These are phyloP conservation scores for Neotoxoptera formosana DNA, from an alignment of 1,140 invertebrate species.

Conservation along the genomic window DNA sequence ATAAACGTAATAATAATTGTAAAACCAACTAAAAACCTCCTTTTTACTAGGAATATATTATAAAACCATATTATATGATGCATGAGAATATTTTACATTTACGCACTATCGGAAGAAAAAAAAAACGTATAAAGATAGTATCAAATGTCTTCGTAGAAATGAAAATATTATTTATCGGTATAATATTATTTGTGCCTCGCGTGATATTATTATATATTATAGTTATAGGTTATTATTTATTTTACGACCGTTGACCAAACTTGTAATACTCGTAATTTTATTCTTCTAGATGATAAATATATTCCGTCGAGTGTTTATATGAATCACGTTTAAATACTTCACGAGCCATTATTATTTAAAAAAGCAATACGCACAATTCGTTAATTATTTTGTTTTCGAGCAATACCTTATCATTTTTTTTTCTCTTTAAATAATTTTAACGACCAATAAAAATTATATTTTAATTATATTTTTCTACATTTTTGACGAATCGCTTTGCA, in stretches of 20 bases:
- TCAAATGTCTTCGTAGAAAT: not conserved
- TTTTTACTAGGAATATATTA: not conserved
- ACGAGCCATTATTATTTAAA: not conserved
- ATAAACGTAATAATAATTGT: no score
- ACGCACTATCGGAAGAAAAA: not conserved
- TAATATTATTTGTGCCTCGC: not conserved
- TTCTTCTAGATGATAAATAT: not conserved
- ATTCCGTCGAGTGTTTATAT: no score
- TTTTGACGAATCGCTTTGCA: not conserved
- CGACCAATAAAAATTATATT: not conserved
- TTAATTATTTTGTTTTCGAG: not conserved
- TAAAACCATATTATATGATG: not conserved
- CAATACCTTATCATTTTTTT: not conserved
- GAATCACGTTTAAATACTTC: not conserved
- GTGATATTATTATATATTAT: not conserved
- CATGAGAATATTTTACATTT: not conserved
- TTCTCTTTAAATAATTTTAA: conserved; percentile 22
- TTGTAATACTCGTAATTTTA: not conserved
- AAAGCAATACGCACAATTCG: not conserved
- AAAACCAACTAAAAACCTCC: no score
- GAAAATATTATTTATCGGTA: not conserved
- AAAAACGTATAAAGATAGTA: not conserved
- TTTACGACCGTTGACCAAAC: not conserved
- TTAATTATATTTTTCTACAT: not conserved
- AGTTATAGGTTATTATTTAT: not conserved